Conservation (phyloP, 1,140 invertebrate species). For the Drosophila pallidifrons region DNA sequence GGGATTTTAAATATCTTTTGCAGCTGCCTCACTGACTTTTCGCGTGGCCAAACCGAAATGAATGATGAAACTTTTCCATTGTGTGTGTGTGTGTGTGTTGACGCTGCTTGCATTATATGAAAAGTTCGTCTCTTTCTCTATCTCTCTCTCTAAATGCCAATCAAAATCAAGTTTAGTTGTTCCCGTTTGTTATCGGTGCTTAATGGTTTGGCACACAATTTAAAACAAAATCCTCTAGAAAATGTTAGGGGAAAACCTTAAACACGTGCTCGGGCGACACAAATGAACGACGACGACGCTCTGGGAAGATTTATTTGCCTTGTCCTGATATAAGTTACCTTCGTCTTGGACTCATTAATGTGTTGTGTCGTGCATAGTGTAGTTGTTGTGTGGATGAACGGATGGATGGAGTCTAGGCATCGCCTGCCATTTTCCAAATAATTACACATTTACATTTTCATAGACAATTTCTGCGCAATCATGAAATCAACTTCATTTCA, state of each 20-base stretch:
- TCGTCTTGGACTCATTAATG: conserved; percentile 34
- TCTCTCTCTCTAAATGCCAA: conserved; percentile 7
- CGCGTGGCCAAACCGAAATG: neutral
- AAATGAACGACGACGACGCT: conserved; percentile 11
- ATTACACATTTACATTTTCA: conserved; percentile 82
- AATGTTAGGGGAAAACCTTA: neutral
- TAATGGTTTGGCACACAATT: conserved; percentile 76
- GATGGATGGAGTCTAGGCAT: neutral
- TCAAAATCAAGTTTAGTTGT: conserved; percentile 13
- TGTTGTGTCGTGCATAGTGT: neutral
- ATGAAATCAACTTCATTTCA: conserved; percentile 68
- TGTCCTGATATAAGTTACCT: neutral
- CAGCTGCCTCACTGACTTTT: conserved; percentile 23
- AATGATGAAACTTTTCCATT: conserved; percentile 25
- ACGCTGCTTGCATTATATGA: neutral
- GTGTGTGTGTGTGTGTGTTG: neutral
- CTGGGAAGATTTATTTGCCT: conserved; percentile 46
- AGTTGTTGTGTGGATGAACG: conserved; percentile 3
- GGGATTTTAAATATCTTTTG: conserved; percentile 29
- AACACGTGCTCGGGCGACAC: conserved; percentile 7
- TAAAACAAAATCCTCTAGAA: conserved; percentile 58
- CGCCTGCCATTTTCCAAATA: conserved; percentile 75
- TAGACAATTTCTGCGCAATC: conserved; percentile 69
- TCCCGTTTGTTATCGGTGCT: conserved; percentile 51
- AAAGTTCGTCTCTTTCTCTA: neutral